Conservation (phyloP, 1,140 invertebrate species). For the Dendrolimus punctatus region DNA sequence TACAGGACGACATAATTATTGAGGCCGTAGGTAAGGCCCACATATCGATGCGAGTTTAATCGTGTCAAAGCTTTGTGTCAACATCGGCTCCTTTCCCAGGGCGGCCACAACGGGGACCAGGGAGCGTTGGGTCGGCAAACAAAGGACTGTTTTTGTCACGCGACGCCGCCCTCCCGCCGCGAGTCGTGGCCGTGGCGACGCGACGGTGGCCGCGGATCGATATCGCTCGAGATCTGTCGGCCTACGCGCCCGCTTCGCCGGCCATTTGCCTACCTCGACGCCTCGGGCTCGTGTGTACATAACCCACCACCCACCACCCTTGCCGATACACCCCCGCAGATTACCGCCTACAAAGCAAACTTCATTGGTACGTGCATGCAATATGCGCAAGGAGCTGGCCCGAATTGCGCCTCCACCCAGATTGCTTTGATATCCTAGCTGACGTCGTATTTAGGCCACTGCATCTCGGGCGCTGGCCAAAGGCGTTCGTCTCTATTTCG, state of each 20-base stretch:
- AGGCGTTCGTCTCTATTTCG: conserved; percentile 23
- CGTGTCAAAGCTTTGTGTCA: conserved; percentile 16
- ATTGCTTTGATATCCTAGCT: conserved; percentile 60
- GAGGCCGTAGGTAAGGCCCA: neutral
- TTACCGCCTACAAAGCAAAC: conserved; percentile 71
- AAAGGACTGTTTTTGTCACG: conserved; percentile 64
- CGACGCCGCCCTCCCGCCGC: conserved; percentile 43
- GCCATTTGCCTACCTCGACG: conserved; percentile 69
- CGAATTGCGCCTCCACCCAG: conserved; percentile 50
- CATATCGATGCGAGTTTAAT: conserved; percentile 7
- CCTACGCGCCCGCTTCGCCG: conserved; percentile 59
- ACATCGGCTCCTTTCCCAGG: conserved; percentile 18
- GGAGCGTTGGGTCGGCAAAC: conserved; percentile 32
- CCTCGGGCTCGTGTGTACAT: conserved; percentile 67
- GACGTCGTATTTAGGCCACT: conserved; percentile 37
- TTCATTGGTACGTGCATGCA: conserved; percentile 70
- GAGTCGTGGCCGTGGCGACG: conserved; percentile 52
- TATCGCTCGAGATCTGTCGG: conserved; percentile 63
- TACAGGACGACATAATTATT: neutral
- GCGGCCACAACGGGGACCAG: conserved; percentile 12
- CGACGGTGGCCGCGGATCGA: conserved; percentile 54
- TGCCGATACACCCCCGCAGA: conserved; percentile 63
- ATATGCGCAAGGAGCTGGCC: conserved; percentile 65
- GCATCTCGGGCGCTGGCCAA: conserved; percentile 42
- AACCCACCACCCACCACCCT: conserved; percentile 56